phyloP scores from a whole-genome alignment of 1,140 invertebrate species.

The Cylas formicarius region DNA sequence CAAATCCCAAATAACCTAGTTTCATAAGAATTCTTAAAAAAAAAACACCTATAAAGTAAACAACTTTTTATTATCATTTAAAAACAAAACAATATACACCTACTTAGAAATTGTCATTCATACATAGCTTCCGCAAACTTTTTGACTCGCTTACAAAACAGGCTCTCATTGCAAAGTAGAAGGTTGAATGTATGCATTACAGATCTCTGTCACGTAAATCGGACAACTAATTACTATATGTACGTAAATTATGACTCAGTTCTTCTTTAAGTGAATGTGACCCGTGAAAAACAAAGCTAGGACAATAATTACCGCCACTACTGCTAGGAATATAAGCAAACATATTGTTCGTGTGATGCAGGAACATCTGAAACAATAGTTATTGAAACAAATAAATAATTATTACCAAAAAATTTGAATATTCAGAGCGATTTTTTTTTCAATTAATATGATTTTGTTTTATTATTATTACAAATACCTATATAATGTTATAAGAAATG shows the following conservation, averaged over 20 bases:
- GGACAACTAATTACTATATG: not conserved
- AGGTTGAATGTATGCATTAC: no score
- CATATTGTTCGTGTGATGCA: slow-evolving; percentile 10
- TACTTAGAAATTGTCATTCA: no score
- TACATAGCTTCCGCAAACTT: not conserved
- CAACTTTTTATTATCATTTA: no score
- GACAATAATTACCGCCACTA: slow-evolving; percentile 7
- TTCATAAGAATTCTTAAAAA: no score
- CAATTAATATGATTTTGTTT: not conserved
- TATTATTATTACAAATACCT: not conserved
- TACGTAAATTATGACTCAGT: not conserved
- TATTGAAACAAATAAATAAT: not conserved
- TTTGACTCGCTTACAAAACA: no score
- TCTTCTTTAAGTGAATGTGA: slow-evolving; percentile 10
- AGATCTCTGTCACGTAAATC: no score
- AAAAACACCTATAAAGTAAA: no score
- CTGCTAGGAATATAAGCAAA: slow-evolving; percentile 3
- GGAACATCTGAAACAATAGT: slow-evolving; percentile 10
- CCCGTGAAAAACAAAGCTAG: slow-evolving; percentile 10
- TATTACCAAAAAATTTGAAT: not conserved
- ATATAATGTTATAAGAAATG: slow-evolving; percentile 1
- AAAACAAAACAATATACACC: no score
- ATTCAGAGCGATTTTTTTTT: not conserved
- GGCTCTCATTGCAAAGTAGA: no score
- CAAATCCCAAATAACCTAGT: no score